Conservation (phyloP, 2,797 vertebrate genomes). For the Lagodon rhomboides region DNA sequence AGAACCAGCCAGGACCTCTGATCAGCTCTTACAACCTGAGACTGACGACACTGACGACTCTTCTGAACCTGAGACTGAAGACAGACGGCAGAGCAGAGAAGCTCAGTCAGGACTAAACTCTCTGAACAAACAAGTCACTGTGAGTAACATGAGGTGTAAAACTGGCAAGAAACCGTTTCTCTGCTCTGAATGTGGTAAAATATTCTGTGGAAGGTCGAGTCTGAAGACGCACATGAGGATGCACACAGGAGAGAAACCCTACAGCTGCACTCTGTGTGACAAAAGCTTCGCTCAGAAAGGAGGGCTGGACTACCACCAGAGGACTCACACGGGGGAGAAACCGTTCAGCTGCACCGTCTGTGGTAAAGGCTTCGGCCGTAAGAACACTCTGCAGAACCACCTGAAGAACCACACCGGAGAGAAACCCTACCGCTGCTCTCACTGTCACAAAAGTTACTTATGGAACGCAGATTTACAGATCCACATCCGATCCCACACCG, state of each 20-base stretch:
- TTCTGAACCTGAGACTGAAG: neutral
- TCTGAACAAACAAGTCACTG: neutral
- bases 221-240: neutral
- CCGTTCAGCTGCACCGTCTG: neutral
- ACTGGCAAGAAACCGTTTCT: neutral
- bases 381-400: neutral
- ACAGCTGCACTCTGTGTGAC: neutral
- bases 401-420: neutral
- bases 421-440: neutral
- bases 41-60: neutral
- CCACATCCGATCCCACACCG: neutral
- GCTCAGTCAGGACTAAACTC: neutral
- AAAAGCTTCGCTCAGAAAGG: neutral
- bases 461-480: neutral
- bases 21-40: neutral
- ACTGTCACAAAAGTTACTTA: neutral
- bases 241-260: neutral
- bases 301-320: neutral
- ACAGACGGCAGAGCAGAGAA: neutral
- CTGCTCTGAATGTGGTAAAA: conserved; percentile 4
- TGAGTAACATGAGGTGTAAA: neutral
- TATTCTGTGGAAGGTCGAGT: neutral
- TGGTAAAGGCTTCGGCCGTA: neutral
- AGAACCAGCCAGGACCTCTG: neutral
- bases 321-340: conserved; percentile 4